Percentiles rank a stretch among this genome's conserved stretches.
Evolutionary conservation across 2,888 invertebrate genomes (phyloP).

Genomic region (Parnassius glacialis): DNA sequence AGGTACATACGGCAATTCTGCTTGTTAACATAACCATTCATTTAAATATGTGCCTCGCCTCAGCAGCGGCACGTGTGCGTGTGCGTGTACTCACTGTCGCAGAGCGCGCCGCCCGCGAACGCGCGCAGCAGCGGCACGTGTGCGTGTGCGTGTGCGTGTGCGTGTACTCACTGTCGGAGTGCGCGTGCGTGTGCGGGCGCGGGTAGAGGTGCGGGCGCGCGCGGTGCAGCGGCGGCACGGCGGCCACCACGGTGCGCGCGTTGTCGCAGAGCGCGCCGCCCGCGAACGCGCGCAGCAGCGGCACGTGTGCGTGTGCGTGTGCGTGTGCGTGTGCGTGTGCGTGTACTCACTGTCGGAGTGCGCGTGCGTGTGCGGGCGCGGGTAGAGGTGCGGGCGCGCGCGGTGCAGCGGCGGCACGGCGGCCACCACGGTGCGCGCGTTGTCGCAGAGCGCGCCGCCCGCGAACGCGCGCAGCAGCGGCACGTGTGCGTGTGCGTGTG

Average conservation of each 20-base stretch:
- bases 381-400: neutral
- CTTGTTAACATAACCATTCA: too few relatives aligned
- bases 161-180: neutral
- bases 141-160: neutral
- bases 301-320: neutral
- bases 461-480: too few relatives aligned
- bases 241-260: too few relatives aligned
- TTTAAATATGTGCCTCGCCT: too few relatives aligned
- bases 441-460: too few relatives aligned
- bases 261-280: too few relatives aligned
- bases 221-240: neutral
- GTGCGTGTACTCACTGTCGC: too few relatives aligned
- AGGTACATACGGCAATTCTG: too few relatives aligned
- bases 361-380: neutral
- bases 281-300: too few relatives aligned
- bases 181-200: neutral
- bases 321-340: neutral
- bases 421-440: too few relatives aligned
- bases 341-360: neutral
- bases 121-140: too few relatives aligned
- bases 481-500: neutral
- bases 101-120: conserved; percentile 27
- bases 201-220: neutral
- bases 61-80: too few relatives aligned
- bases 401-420: neutral